Base-by-base conservation (phyloP, 1,140 invertebrate species). In the Mylabris phalerata region DNA sequence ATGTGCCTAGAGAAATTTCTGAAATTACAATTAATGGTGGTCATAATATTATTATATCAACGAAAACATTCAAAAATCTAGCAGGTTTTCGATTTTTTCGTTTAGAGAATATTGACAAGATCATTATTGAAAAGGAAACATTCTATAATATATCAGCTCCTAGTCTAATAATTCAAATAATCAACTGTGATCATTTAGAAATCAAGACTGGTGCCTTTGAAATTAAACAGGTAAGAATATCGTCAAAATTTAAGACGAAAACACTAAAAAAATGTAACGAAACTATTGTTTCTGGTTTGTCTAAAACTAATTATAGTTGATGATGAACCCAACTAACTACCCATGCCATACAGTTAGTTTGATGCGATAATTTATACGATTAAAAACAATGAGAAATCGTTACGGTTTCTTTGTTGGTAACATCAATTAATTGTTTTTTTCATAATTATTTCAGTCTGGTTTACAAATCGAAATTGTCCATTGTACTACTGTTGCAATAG, bases 21-120 rank as follows among this genome's bases (percentile, higher is more conserved):
- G 80, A 79, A 71, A 72, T 87, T 24, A 79, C 81, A 13, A 74
- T 87, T 2, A 76, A 70, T 3, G 81, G 81, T 10, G 82, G 80
- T 7, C 73, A 78, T 27, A 78, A 79, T 27, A 62, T 88, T 24
- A 73, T 75, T 41, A 80, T 88, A 57, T 75, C 78, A 38, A 61
- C 76, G 1, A 72, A 76, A 58, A 71, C 76, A 0, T 71, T 81
- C 40, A 67, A 67, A 7, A 70, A 73, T 1, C 78, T 73, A 73
- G 71, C 25, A 64, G 76, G 45, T 11, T 63, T 83, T 51, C 72
- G 77, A 54, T 66, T 77, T 6, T 72, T 82, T 1, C 71, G 72
- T 40, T 72, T 82, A 9, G 75, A 76, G 4, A 75, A 73, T 10
- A 77, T 79, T 43, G 68, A 73, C 47, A 75, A 69, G 19, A 64